Conservation (phyloP, 2,888 invertebrate species). For the Dinocampus coccinellae region DNA sequence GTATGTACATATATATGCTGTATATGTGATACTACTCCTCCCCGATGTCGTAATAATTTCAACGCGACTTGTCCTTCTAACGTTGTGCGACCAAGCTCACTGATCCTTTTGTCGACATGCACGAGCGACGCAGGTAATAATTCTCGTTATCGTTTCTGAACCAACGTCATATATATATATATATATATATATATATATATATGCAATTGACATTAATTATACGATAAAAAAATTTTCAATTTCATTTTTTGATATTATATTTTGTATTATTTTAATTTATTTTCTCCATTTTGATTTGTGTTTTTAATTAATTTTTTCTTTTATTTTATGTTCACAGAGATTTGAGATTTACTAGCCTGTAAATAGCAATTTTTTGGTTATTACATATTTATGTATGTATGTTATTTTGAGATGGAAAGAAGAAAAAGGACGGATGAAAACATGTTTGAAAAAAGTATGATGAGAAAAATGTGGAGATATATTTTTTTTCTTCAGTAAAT, state of each 20-base stretch:
- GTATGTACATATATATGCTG: not conserved
- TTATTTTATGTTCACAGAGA: no score
- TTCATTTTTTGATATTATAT: constrained; percentile 2
- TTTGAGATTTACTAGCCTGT: no score
- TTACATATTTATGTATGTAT: constrained; percentile 6
- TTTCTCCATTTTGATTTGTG: no score
- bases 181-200: no score
- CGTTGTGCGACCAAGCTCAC: constrained; percentile 2
- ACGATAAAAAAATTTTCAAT: not conserved
- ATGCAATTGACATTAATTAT: constrained; percentile 29
- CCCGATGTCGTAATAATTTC: constrained; percentile 45
- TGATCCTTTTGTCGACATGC: constrained; percentile 52
- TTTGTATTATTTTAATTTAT: not conserved
- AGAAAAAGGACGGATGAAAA: not conserved
- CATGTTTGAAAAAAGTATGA: not conserved
- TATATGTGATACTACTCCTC: constrained; percentile 36
- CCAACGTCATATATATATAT: constrained; percentile 18
- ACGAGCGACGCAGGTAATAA: constrained; percentile 54
- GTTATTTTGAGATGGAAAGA: not conserved
- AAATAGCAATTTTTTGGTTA: not conserved
- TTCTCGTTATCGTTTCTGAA: constrained; percentile 55
- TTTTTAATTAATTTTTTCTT: no score
- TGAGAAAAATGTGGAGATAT: not conserved
- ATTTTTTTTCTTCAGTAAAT: not conserved
- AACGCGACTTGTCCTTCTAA: constrained; percentile 28